phyloP scores from a whole-genome alignment of 2,888 invertebrate species.

The Tribolium freemani region DNA sequence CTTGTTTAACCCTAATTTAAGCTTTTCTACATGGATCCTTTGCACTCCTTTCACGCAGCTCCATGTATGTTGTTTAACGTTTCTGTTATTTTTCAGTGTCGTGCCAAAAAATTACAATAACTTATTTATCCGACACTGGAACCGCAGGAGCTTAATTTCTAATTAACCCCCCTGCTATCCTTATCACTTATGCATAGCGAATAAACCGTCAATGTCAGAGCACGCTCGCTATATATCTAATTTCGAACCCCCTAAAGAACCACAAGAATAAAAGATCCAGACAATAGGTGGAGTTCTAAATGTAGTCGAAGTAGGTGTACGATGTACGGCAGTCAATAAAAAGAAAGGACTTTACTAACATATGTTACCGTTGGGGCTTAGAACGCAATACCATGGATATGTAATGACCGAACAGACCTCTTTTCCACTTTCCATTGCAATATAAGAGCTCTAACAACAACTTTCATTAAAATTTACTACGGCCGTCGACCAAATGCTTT shows the following conservation, averaged over 20 bases:
- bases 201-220: constrained; percentile 5
- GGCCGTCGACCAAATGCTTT: constrained; percentile 34
- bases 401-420: constrained; percentile 51
- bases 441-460: constrained; percentile 46
- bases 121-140: neutral
- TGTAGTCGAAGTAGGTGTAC: constrained; percentile 52
- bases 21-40: no score
- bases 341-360: constrained; percentile 61
- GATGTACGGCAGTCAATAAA: constrained; percentile 63
- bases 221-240: constrained; percentile 35
- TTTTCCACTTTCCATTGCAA: constrained; percentile 47
- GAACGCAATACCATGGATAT: constrained; percentile 53
- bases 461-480: constrained; percentile 50
- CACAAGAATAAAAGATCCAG: constrained; percentile 47
- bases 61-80: no score
- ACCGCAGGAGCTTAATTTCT: neutral
- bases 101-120: neutral
- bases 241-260: constrained; percentile 44
- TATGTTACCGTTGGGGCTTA: constrained; percentile 59
- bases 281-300: constrained; percentile 50
- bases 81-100: neutral
- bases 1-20: no score
- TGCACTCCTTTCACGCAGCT: no score
- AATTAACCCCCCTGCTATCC: neutral
- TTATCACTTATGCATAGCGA: constrained; percentile 10